Conservation (phyloP, 2,113 vertebrate genomes). For the Myrmecobius fasciatus region DNA sequence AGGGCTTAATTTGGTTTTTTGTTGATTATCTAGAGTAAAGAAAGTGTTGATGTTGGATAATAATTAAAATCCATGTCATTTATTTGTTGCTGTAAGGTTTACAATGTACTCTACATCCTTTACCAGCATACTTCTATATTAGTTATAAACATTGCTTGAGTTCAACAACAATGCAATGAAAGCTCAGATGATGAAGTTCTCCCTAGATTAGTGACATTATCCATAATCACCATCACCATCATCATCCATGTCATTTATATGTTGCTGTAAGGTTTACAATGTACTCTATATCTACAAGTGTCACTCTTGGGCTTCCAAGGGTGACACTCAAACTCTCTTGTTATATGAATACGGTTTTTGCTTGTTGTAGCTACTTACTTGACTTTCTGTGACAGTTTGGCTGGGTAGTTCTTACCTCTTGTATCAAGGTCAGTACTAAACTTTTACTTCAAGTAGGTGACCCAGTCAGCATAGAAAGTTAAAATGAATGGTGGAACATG, state of each 20-base stretch:
- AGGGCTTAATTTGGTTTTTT: neutral
- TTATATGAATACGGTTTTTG: neutral
- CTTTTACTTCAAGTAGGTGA: slow-evolving; percentile 21
- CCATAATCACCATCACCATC: neutral
- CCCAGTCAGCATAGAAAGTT: slow-evolving; percentile 21
- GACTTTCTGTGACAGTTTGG: neutral
- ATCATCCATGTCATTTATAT: neutral
- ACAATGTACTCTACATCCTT: neutral
- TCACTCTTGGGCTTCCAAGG: neutral
- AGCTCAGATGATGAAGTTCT: neutral
- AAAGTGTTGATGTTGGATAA: neutral
- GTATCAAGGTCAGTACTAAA: slow-evolving; percentile 11
- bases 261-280: neutral
- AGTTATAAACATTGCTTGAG: neutral
- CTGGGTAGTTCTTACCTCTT: neutral
- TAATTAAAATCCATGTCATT: neutral
- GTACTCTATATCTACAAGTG: neutral
- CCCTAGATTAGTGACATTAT: neutral
- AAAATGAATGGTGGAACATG: neutral
- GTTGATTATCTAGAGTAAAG: neutral
- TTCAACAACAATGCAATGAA: neutral
- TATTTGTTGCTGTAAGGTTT: neutral
- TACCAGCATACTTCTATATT: neutral
- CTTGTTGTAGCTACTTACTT: slow-evolving; percentile 2
- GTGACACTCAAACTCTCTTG: neutral